Evolutionary conservation across 2,113 vertebrate species (phyloP).

Genomic region (Riparia riparia): DNA sequence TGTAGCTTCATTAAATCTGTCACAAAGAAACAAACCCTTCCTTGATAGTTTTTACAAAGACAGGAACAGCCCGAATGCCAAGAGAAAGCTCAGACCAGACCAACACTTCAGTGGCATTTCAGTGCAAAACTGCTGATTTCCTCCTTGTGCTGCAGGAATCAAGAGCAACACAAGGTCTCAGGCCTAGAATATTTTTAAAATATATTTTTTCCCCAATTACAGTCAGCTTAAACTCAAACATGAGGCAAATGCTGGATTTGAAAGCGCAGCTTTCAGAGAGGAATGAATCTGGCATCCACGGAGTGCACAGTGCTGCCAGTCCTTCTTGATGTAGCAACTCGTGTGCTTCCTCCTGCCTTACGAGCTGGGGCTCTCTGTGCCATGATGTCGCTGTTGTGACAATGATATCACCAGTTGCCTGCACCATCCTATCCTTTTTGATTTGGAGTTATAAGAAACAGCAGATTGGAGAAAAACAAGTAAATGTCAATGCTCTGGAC

Average conservation of each 20-base stretch:
- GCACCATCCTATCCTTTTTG: constrained; percentile 21
- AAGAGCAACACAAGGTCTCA: background rate
- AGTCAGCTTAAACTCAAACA: constrained; percentile 19
- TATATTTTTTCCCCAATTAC: background rate
- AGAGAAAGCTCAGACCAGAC: background rate
- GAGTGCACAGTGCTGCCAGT: constrained; percentile 58
- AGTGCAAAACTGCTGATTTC: background rate
- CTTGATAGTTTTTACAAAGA: constrained; percentile 46
- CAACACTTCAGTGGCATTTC: background rate
- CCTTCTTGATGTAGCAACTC: constrained; percentile 52
- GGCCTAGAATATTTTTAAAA: background rate
- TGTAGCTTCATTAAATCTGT: constrained; percentile 28
- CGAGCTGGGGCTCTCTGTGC: constrained; percentile 42
- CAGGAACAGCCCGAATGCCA: constrained; percentile 6
- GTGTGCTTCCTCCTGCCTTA: constrained; percentile 36
- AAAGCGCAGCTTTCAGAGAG: constrained; percentile 39
- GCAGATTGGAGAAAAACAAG: constrained; percentile 51
- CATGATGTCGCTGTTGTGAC: constrained; percentile 20
- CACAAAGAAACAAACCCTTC: constrained; percentile 13
- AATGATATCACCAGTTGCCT: constrained; percentile 22
- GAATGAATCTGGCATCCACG: constrained; percentile 33
- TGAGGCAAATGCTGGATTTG: constrained; percentile 29
- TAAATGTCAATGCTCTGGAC: constrained; percentile 55
- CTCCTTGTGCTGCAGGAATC: background rate
- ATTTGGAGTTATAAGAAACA: constrained; percentile 44